Conservation (phyloP, 2,113 vertebrate species). For the Noctilio leporinus region DNA sequence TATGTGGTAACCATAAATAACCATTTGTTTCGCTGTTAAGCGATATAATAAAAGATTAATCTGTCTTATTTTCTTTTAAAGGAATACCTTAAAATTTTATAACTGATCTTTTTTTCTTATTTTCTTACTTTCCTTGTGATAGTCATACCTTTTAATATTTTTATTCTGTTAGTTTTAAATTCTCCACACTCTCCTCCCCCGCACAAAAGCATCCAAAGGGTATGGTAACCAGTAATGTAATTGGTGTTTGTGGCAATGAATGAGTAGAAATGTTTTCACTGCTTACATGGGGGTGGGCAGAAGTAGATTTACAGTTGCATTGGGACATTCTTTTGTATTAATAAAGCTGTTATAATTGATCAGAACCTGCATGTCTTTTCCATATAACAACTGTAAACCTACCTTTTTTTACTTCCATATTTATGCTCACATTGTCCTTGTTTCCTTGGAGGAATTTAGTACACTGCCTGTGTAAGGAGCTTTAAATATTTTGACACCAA, state of each 20-base stretch:
- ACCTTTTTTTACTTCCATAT: neutral
- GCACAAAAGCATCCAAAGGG: neutral
- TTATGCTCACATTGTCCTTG: neutral
- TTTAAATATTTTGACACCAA: conserved; percentile 27
- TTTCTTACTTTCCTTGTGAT: neutral
- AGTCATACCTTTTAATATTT: neutral
- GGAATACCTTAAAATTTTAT: neutral
- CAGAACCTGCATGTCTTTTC: neutral
- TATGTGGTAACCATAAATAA: neutral
- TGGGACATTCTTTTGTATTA: neutral
- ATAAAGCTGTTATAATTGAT: neutral
- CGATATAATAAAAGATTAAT: conserved; percentile 48
- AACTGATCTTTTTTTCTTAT: neutral
- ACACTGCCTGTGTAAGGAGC: neutral
- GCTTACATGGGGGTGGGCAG: neutral
- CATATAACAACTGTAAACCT: neutral
- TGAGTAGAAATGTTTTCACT: neutral
- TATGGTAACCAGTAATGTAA: neutral
- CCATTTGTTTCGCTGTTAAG: conserved; percentile 34
- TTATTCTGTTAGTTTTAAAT: neutral
- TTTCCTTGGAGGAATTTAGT: neutral
- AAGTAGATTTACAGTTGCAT: neutral
- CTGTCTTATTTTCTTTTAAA: neutral
- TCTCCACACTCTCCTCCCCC: no score
- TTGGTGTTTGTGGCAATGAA: neutral